phyloP scores from a whole-genome alignment of 2,113 vertebrate species.

The Argyrosomus japonicus region DNA sequence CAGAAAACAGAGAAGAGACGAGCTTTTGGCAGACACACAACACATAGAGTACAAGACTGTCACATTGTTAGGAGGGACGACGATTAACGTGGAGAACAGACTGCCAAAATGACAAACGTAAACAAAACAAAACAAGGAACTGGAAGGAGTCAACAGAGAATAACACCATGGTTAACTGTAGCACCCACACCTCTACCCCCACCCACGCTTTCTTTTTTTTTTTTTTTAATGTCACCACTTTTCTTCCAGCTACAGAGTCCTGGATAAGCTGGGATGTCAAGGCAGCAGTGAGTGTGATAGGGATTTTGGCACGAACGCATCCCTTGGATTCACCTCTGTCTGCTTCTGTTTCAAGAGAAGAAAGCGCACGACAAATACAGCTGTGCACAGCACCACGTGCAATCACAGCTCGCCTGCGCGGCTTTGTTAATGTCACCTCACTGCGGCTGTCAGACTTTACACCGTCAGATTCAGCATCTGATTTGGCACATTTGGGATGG shows the following conservation, averaged over 20 bases:
- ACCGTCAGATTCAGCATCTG: background rate
- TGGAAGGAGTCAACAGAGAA: conserved; percentile 74
- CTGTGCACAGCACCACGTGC: conserved; percentile 34
- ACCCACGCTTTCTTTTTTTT: background rate
- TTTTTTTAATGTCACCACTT: background rate
- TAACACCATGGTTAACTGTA: conserved; percentile 34
- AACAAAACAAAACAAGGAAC: conserved; percentile 66
- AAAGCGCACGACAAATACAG: conserved; percentile 34
- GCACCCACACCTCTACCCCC: background rate
- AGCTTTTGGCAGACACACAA: conserved; percentile 87
- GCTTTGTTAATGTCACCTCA: conserved; percentile 35
- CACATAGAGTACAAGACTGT: conserved; percentile 88
- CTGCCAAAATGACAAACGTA: conserved; percentile 67
- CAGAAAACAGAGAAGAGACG: conserved; percentile 91
- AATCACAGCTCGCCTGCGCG: conserved; percentile 10
- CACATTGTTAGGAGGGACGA: conserved; percentile 76
- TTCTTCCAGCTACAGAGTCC: conserved; percentile 13
- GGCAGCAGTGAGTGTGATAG: background rate
- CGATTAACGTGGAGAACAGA: conserved; percentile 77
- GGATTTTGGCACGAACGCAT: conserved; percentile 15
- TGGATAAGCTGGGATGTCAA: conserved; percentile 11
- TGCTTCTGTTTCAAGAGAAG: conserved; percentile 2
- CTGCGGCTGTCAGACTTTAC: conserved; percentile 1
- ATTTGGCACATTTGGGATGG: conserved; percentile 16
- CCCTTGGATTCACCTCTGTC: background rate